Conservation (phyloP, 2,113 vertebrate genomes). For the Callospermophilus lateralis region DNA sequence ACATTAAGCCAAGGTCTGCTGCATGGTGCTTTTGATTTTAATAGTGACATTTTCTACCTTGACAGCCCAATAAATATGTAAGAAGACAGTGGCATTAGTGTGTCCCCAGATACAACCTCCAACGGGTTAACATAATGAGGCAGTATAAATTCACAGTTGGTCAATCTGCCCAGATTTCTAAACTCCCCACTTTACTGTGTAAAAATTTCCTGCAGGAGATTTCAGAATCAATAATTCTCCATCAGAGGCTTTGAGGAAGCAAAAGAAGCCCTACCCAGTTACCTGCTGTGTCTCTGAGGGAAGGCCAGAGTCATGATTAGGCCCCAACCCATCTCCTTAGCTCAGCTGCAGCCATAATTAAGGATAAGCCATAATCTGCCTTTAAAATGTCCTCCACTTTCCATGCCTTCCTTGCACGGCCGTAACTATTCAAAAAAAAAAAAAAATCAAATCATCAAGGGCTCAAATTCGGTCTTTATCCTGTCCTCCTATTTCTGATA, state of each 20-base stretch:
- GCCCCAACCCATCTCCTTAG: conserved; percentile 39
- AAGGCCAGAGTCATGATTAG: conserved; percentile 32
- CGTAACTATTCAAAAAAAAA: conserved; percentile 13
- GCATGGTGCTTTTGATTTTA: conserved; percentile 52
- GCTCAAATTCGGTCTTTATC: conserved; percentile 39
- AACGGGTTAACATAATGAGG: conserved; percentile 46
- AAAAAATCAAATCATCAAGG: conserved; percentile 55
- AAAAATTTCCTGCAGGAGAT: conserved; percentile 42
- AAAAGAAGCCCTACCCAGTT: conserved; percentile 10
- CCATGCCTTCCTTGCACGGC: conserved; percentile 38
- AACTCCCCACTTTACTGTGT: conserved; percentile 13
- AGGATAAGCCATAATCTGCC: conserved; percentile 78
- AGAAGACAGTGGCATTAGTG: conserved; percentile 2
- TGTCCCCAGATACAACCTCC: not conserved
- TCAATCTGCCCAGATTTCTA: conserved; percentile 60
- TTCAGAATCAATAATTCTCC: conserved; percentile 73
- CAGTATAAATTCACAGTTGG: conserved; percentile 32
- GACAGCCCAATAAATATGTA: conserved; percentile 61
- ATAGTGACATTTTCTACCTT: conserved; percentile 59
- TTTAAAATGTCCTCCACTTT: conserved; percentile 68
- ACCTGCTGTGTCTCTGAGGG: conserved; percentile 23
- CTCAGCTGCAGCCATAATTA: conserved; percentile 73
- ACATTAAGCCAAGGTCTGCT: conserved; percentile 40
- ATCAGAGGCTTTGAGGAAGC: conserved; percentile 16
- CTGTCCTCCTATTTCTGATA: conserved; percentile 55